Percentiles rank a stretch among this genome's conserved stretches.
These are phyloP conservation scores for Eurois occulta DNA, from an alignment of 2,888 invertebrate species.

Conservation along the genomic window DNA sequence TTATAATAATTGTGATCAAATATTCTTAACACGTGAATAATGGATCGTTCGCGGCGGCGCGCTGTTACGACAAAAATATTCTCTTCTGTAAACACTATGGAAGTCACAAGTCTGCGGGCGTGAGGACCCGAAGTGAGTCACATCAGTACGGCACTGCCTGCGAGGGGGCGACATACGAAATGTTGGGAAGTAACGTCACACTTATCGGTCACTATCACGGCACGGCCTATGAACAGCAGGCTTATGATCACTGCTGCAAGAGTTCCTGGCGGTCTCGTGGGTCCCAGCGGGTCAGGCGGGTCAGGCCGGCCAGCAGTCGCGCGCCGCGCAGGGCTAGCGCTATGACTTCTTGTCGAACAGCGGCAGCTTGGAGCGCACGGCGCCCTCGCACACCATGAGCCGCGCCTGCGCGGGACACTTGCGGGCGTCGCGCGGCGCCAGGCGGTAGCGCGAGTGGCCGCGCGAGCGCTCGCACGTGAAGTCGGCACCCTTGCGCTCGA, in stretches of 20 bases:
- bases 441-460: conserved; percentile 73
- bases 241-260: not conserved
- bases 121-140: conserved; percentile 12
- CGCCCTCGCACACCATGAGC: conserved; percentile 95
- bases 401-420: conserved; percentile 91
- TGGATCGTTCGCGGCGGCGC: conserved; percentile 28
- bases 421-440: conserved; percentile 54
- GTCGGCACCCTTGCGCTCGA: conserved; percentile 94
- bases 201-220: conserved; percentile 10
- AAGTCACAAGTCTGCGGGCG: conserved; percentile 50
- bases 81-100: conserved; percentile 58
- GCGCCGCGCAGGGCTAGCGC: conserved; percentile 63
- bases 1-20: conserved; percentile 52
- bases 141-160: conserved; percentile 7
- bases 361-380: conserved; percentile 95
- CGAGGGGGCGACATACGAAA: not conserved
- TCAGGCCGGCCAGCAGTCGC: not conserved
- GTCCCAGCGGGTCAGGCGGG: not conserved
- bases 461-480: conserved; percentile 87
- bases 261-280: not conserved
- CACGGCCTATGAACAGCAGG: conserved; percentile 6
- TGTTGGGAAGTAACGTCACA: not conserved
- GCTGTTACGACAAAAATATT: conserved; percentile 51
- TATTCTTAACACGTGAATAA: conserved; percentile 44
- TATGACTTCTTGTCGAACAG: conserved; percentile 93